phyloP scores from a whole-genome alignment of 2,113 vertebrate species.

The Perca schrenkii region DNA sequence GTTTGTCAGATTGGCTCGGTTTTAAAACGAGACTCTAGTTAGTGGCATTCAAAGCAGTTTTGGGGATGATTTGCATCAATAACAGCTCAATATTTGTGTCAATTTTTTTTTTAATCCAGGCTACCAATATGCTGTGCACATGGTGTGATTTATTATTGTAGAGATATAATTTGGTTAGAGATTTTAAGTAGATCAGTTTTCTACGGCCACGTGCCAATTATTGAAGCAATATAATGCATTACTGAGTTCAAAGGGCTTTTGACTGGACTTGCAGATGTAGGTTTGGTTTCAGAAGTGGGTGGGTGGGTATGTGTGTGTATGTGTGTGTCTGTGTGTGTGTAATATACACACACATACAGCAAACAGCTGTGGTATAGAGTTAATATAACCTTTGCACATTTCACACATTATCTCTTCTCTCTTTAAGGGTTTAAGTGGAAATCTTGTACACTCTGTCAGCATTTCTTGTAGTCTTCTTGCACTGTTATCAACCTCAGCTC shows the following conservation, averaged over 20 bases:
- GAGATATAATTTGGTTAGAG: neutral
- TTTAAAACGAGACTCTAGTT: too few relatives aligned
- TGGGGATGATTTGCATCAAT: neutral
- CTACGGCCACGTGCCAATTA: neutral
- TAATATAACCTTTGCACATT: too few relatives aligned
- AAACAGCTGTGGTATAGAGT: too few relatives aligned
- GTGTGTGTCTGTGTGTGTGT: too few relatives aligned
- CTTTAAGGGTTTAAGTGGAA: too few relatives aligned
- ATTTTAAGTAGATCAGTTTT: neutral
- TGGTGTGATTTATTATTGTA: neutral
- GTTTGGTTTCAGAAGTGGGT: neutral
- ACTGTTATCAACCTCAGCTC: too few relatives aligned
- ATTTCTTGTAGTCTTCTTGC: too few relatives aligned
- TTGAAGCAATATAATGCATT: neutral
- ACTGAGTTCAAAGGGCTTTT: neutral
- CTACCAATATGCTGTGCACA: neutral
- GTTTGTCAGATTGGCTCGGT: neutral
- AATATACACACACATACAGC: too few relatives aligned
- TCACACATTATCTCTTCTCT: too few relatives aligned
- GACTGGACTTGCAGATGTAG: neutral
- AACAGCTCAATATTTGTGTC: neutral
- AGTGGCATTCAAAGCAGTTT: accelerated
- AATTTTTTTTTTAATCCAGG: neutral
- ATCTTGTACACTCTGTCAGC: too few relatives aligned
- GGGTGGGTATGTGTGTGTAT: too few relatives aligned